Conservation (phyloP, 2,888 invertebrate species). For the Pyrgus malvae region DNA sequence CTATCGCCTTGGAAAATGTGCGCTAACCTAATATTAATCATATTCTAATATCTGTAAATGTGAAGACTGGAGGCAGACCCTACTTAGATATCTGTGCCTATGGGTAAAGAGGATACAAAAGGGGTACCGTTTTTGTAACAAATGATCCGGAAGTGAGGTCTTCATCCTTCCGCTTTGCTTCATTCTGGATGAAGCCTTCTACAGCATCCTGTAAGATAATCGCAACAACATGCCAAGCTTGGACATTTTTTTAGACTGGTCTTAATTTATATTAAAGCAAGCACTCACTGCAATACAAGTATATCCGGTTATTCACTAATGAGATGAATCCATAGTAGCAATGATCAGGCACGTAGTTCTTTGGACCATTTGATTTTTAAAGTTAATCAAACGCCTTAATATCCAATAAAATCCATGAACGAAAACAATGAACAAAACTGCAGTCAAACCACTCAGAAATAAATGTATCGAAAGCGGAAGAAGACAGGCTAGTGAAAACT, state of each 20-base stretch:
- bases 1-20: not conserved
- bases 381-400: too few relatives aligned
- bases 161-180: conserved; percentile 63
- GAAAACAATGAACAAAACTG: not conserved
- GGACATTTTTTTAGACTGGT: conserved; percentile 33
- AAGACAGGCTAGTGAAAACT: not conserved
- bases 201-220: conserved; percentile 71
- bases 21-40: not conserved
- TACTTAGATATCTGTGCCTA: conserved; percentile 10
- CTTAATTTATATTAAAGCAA: conserved; percentile 19
- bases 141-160: conserved; percentile 50
- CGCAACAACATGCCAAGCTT: conserved; percentile 65
- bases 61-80: not conserved
- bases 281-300: conserved; percentile 1
- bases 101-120: conserved; percentile 25
- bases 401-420: too few relatives aligned
- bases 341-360: conserved; percentile 8
- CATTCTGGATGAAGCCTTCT: conserved; percentile 61
- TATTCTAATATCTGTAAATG: conserved; percentile 3
- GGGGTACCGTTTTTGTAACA: conserved; percentile 59
- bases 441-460: conserved; percentile 1
- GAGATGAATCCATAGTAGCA: not conserved
- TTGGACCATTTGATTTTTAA: not conserved
- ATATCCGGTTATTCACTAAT: conserved; percentile 9
- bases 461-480: not conserved